phyloP scores from a whole-genome alignment of 2,888 invertebrate genomes.

The Selenia dentaria region DNA sequence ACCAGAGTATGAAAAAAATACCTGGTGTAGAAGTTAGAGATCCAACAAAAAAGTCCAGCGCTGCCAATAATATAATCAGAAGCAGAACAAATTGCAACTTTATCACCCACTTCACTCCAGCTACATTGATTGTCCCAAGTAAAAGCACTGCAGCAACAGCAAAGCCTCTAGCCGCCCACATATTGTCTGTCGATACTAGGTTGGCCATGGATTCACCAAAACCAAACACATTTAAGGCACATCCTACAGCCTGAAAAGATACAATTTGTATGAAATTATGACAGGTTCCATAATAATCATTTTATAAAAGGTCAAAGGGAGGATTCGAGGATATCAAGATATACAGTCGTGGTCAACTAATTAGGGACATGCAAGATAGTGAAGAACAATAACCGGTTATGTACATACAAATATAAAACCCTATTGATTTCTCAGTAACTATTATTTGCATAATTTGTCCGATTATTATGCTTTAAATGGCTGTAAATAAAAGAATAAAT shows the following conservation, averaged over 20 bases:
- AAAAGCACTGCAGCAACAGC: slow-evolving; percentile 94
- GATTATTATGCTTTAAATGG: too few relatives aligned
- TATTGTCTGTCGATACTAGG: slow-evolving; percentile 88
- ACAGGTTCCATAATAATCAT: not conserved
- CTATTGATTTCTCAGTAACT: too few relatives aligned
- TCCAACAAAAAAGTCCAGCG: slow-evolving; percentile 97
- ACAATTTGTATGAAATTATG: not conserved
- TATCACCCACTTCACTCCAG: slow-evolving; percentile 99
- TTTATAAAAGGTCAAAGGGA: too few relatives aligned
- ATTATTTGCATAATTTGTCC: too few relatives aligned
- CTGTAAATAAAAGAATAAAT: too few relatives aligned
- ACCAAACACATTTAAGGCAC: slow-evolving; percentile 97
- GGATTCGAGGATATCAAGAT: too few relatives aligned
- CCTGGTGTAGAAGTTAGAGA: slow-evolving; percentile 91
- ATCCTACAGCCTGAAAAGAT: slow-evolving; percentile 93
- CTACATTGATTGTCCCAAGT: slow-evolving; percentile 95
- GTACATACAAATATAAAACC: too few relatives aligned
- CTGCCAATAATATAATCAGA: slow-evolving; percentile 93
- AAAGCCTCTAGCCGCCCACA: slow-evolving; percentile 94
- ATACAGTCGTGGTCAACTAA: too few relatives aligned
- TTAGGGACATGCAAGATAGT: too few relatives aligned
- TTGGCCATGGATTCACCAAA: slow-evolving; percentile 98
- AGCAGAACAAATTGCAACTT: slow-evolving; percentile 96
- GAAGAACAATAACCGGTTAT: too few relatives aligned
- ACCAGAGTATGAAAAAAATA: too few relatives aligned